Conservation (phyloP, 2,113 vertebrate species). For the Bujurquina vittata region DNA sequence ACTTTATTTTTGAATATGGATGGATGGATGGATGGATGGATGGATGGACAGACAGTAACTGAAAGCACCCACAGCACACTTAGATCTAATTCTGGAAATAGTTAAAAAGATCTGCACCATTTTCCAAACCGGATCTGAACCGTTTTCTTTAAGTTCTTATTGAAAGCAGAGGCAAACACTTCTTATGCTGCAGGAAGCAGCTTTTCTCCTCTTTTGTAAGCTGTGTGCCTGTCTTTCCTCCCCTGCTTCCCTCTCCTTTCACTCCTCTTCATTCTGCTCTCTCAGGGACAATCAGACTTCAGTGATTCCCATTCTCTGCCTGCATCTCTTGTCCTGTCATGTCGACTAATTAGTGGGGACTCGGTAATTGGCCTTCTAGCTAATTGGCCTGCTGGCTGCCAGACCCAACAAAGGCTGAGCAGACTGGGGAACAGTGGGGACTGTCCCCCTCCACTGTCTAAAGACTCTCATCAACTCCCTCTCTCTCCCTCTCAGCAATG, state of each 20-base stretch:
- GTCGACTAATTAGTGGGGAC: slow-evolving; percentile 77
- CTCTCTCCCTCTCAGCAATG: slow-evolving; percentile 49
- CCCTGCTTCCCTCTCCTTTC: slow-evolving; percentile 43
- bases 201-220: slow-evolving; percentile 44
- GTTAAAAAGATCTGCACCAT: background rate
- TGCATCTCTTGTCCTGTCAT: slow-evolving; percentile 72
- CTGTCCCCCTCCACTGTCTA: slow-evolving; percentile 67
- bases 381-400: slow-evolving; percentile 80
- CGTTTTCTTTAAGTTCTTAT: slow-evolving; percentile 35
- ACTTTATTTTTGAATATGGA: background rate
- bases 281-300: slow-evolving; percentile 63
- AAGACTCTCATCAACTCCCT: slow-evolving; percentile 73
- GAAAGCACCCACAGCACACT: background rate
- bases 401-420: slow-evolving; percentile 72
- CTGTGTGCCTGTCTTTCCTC: slow-evolving; percentile 39
- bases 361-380: slow-evolving; percentile 77
- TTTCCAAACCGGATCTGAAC: slow-evolving; percentile 12
- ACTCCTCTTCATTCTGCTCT: slow-evolving; percentile 37
- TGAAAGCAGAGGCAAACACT: slow-evolving; percentile 51
- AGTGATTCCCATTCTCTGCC: slow-evolving; percentile 56
- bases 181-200: slow-evolving; percentile 61
- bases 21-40: background rate
- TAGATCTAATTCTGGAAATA: background rate
- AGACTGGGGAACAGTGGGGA: slow-evolving; percentile 65
- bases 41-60: background rate